Percentiles rank a stretch among this genome's conserved stretches.
Conservation (phyloP, 2,113 vertebrate species). For the Brachypteracias leptosomus region DNA sequence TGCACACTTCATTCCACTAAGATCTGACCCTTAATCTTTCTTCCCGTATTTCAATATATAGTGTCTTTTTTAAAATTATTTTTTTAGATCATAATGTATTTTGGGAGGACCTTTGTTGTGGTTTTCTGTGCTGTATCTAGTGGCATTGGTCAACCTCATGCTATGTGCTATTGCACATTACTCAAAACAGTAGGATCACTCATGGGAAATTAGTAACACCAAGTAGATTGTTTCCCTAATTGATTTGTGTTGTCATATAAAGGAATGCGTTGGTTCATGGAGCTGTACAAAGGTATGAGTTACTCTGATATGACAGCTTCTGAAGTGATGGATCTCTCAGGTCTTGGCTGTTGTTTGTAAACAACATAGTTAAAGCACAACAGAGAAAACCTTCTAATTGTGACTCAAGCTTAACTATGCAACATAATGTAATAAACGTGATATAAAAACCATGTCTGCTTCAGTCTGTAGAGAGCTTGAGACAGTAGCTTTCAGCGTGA, state of each 20-base stretch:
- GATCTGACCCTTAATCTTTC: not conserved
- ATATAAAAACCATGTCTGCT: not conserved
- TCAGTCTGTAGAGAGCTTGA: not conserved
- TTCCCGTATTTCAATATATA: not conserved
- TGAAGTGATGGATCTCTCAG: not conserved
- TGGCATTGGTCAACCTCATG: not conserved
- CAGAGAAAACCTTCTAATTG: not conserved
- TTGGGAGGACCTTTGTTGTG: not conserved
- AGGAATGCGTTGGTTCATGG: not conserved
- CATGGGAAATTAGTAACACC: not conserved
- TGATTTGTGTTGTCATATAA: not conserved
- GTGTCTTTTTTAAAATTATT: not conserved
- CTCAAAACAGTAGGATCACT: fast-evolving
- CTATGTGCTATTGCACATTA: not conserved
- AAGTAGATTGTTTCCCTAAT: not conserved
- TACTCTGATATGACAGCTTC: not conserved
- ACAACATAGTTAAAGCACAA: not conserved
- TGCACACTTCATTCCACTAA: not conserved
- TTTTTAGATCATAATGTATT: not conserved
- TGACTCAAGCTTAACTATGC: not conserved
- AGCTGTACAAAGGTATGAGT: not conserved
- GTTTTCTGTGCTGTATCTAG: not conserved
- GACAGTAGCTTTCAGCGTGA: not conserved
- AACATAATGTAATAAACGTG: fast-evolving
- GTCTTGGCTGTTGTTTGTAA: not conserved